A percentile compares a stretch with the other conserved stretches of the same genome.
Conservation (phyloP, 2,888 invertebrate genomes). For the Sphecodes monilicornis region DNA sequence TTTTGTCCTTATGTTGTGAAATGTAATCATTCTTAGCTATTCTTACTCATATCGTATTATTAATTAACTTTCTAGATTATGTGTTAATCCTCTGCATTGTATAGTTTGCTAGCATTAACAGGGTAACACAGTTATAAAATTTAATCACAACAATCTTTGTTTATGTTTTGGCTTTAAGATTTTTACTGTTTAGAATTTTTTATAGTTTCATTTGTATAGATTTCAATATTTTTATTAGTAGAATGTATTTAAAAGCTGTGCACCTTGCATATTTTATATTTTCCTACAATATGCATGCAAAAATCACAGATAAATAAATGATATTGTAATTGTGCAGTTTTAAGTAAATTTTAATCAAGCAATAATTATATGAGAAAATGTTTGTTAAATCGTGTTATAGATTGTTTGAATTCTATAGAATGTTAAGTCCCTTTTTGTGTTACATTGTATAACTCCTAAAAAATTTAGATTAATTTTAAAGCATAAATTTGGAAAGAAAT, state of each 20-base stretch:
- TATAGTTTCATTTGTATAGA: slow-evolving; percentile 17
- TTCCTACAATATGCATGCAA: slow-evolving; percentile 38
- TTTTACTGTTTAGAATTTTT: slow-evolving; percentile 20
- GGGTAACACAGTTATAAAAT: slow-evolving; percentile 13
- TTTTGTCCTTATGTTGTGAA: slow-evolving; percentile 36
- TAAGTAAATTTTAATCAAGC: not conserved
- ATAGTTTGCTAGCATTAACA: not conserved
- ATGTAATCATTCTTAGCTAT: slow-evolving; percentile 33
- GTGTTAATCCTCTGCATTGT: slow-evolving; percentile 1
- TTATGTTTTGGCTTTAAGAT: slow-evolving; percentile 28
- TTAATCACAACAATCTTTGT: slow-evolving; percentile 32
- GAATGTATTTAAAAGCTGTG: slow-evolving; percentile 12
- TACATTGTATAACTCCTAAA: not conserved
- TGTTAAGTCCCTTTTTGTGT: not conserved
- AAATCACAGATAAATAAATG: slow-evolving; percentile 8
- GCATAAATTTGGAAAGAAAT: not conserved
- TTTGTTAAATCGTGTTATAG: not conserved
- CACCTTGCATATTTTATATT: slow-evolving; percentile 19
- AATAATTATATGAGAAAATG: not conserved
- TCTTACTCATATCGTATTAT: slow-evolving; percentile 9
- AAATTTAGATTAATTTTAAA: not conserved
- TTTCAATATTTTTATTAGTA: slow-evolving; percentile 28
- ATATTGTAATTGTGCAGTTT: not conserved
- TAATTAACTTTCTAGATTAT: slow-evolving; percentile 14
- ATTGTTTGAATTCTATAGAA: not conserved